Base-by-base conservation (phyloP, 2,113 vertebrate species). In the Grantiella picta region DNA sequence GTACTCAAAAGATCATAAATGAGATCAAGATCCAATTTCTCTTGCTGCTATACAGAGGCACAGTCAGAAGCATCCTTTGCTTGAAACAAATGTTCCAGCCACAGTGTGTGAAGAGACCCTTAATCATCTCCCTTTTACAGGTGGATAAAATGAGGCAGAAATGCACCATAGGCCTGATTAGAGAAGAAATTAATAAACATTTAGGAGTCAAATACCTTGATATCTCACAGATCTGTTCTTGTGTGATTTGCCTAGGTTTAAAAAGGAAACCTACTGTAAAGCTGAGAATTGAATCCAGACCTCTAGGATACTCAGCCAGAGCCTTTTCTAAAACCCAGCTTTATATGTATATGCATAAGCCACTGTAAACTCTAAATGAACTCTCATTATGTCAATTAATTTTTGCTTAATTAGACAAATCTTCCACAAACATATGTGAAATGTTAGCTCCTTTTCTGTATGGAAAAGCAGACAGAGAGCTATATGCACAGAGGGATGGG, bases 401-500 rank as follows among this genome's bases (percentile, higher is more conserved):
- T 95, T 95, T 83, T 95, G 40, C 57, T 82, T 92, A 94, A 96
- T 95, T 96, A 93, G 90, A 92, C 88, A 94, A 86, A 53, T 84
- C 49, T 94, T 92, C 52, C 2, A 3, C 52, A 52, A 84, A 60
- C 90, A 86, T 44, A 76, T 93, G 82, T 56, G 64, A 69, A 78
- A 80, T 49, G 40, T 83, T 80, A 93, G 56, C 53, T 81, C n/a
- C 44, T 16, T 80, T 91, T 88, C 52, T 71, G 21, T 38, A 17
- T 4, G 57, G 52, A 66, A 81, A 78, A 77, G 20, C 5, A 42
- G 54, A 33, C 57, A 69, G 49, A 31, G 52, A 70, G 27, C 50
- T 80, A 42, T 27, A n/a, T 15, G 15, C 47, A 45, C 53, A 71
- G 72, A 73, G 63, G 44, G 25, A 52, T 3, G 5, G 27, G 61